phyloP scores from a whole-genome alignment of 2,888 invertebrate species.

The Globia sparganii region DNA sequence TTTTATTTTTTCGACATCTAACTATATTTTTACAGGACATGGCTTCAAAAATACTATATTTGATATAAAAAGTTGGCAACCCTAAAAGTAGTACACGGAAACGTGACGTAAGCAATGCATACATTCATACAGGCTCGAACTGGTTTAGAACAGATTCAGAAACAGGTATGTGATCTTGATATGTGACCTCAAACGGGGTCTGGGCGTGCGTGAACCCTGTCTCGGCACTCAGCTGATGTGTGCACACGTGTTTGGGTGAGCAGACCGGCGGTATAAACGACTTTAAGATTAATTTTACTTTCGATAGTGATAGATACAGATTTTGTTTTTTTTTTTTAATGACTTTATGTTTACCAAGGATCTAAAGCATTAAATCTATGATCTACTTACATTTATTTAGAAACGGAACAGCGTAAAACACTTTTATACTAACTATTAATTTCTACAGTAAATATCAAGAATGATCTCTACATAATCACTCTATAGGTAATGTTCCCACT shows the following conservation, averaged over 20 bases:
- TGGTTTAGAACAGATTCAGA: conserved; percentile 76
- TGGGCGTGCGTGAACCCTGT: conserved; percentile 76
- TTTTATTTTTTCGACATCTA: too few relatives aligned
- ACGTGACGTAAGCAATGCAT: conserved; percentile 71
- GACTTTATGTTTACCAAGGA: not conserved
- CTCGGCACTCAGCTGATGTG: conserved; percentile 71
- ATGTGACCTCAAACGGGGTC: conserved; percentile 84
- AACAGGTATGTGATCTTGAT: conserved; percentile 86
- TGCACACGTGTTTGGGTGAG: conserved; percentile 73
- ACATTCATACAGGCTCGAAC: conserved; percentile 72
- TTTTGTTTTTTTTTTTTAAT: too few relatives aligned
- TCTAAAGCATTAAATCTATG: not conserved
- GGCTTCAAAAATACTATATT: too few relatives aligned
- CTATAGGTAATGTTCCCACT: too few relatives aligned
- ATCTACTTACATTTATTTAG: not conserved
- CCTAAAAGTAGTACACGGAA: conserved; percentile 74
- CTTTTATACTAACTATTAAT: not conserved
- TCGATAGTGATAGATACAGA: not conserved
- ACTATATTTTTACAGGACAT: too few relatives aligned
- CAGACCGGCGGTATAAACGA: conserved; percentile 67
- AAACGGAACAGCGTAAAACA: not conserved
- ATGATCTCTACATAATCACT: not conserved
- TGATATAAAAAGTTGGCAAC: too few relatives aligned
- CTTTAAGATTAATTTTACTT: conserved; percentile 27
- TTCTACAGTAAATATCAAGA: not conserved